Conservation (phyloP, 2,888 invertebrate genomes). For the Branchellion lobata region DNA sequence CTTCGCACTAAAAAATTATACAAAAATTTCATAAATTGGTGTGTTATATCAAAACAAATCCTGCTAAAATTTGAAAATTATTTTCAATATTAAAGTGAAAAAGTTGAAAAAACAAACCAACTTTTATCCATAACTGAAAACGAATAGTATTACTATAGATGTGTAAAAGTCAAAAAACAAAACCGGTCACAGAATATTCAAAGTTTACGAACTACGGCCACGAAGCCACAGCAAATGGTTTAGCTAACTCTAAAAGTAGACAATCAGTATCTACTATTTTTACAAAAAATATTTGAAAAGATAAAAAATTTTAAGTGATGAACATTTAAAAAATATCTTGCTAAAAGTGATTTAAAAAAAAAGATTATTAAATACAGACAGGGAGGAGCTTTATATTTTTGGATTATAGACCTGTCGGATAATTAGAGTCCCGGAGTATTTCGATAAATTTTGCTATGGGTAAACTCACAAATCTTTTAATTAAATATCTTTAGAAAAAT, state of each 20-base stretch:
- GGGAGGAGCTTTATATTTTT: slow-evolving; percentile 10
- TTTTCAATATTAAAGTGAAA: background rate
- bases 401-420: slow-evolving; percentile 1
- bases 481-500: background rate
- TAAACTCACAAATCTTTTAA: background rate
- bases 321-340: background rate
- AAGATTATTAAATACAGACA: background rate
- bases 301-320: background rate
- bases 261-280: background rate
- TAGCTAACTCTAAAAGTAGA: background rate
- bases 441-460: background rate
- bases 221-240: background rate
- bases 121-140: no score
- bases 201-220: background rate
- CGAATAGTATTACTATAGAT: no score
- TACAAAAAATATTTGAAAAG: background rate
- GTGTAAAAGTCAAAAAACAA: no score
- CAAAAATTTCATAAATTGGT: background rate
- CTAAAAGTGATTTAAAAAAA: background rate
- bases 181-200: no score
- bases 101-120: background rate
- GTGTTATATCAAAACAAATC: background rate
- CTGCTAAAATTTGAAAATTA: background rate
- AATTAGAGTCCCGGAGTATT: background rate
- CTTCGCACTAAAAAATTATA: background rate